Evolutionary conservation across 2,113 vertebrate genomes (phyloP), one percentile per base, ranked within the genome.

Genomic region (Calidris pygmaea): DNA sequence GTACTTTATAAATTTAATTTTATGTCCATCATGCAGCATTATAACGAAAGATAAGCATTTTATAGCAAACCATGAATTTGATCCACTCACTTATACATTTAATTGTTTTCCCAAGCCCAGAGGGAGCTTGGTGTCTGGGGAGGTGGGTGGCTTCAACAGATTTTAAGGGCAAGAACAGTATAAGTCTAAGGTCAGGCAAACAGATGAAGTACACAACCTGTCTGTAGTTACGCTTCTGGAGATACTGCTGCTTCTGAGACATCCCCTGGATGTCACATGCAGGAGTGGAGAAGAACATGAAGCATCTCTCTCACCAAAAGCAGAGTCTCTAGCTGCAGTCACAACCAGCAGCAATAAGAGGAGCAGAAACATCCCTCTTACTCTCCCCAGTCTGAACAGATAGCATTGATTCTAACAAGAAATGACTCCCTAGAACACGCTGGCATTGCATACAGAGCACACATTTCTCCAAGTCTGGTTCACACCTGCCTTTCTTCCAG

Each of bases 371-470:
- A 59, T 3, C 21, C 12, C 9, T n/a, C 34, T 39, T 43, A 6
- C 41, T 37, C 55, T 37, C 32, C 29, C n/a, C 9, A 4, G 18
- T 41, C 60, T 32, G 2, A 63, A 41, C 26, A 94, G 34, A 27
- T 6, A 14, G 12, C 47, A 22, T 3, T 2, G 1, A 18, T 27
- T 60, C 15, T n/a, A 19, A 35, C 19, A 39, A 37, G 18, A 18
- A 55, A 27, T 0, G 0, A 19, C 62, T 45, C 41, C 37, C 39
- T 1, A 17, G n/a, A 68, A 63, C 1, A 1, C 19, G 14, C 22
- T 6, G 23, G 22, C 10, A 35, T 26, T 78, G 37, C 55, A 47
- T 9, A 63, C 10, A n/a, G 37, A 70, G 70, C 12, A 53, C 12
- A 30, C 7, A 15, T 41, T 52, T 47, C 70, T 30, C 47, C 48